Conservation (phyloP, 2,888 invertebrate genomes). For the Cremastinae sp. region DNA sequence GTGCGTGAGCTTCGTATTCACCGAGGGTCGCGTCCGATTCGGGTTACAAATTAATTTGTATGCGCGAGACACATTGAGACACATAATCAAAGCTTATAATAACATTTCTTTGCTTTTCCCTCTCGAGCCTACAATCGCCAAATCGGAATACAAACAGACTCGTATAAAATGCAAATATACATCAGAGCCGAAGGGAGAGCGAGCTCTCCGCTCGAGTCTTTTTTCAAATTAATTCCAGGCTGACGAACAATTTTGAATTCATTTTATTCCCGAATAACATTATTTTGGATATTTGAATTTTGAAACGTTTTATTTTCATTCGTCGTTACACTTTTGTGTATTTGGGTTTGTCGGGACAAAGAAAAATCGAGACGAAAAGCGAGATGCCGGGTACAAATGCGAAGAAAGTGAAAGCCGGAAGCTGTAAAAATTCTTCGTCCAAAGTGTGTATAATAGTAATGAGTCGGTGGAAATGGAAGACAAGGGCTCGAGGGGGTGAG, state of each 20-base stretch:
- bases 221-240: neutral
- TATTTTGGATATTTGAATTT: too few species aligned
- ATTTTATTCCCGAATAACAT: too few species aligned
- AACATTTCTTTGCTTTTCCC: conserved; percentile 12
- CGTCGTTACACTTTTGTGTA: too few species aligned
- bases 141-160: neutral
- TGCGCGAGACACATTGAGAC: conserved; percentile 16
- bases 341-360: neutral
- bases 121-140: neutral
- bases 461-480: conserved; percentile 46
- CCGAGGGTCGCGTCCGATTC: conserved; percentile 28
- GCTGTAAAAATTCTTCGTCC: conserved; percentile 56
- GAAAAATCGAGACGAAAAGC: neutral
- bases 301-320: too few species aligned
- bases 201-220: neutral
- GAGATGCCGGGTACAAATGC: neutral
- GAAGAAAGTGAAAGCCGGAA: neutral
- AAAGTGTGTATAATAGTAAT: conserved; percentile 66
- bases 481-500: neutral
- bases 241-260: neutral
- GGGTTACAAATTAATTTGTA: conserved; percentile 34
- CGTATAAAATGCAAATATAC: neutral
- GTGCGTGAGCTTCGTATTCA: neutral
- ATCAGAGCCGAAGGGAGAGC: neutral
- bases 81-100: conserved; percentile 25